Evolutionary conservation across 2,888 invertebrate species (phyloP), one percentile per base, ranked within the genome.

Genomic region (Enoplolaimus lenunculus): DNA sequence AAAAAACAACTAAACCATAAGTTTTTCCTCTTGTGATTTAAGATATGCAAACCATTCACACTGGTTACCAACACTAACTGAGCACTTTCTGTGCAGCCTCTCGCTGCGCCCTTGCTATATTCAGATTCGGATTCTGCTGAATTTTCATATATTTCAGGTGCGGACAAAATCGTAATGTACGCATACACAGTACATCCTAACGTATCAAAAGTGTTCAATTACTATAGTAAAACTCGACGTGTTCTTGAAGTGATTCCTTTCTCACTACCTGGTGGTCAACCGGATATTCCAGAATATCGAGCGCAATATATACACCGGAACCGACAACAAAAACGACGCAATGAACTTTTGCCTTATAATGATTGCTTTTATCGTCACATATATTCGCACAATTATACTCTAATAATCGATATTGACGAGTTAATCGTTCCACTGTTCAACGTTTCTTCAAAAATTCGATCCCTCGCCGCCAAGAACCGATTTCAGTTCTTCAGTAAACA

Each of bases 281-380:
- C 93, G 0, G 93, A 93, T 81, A 87, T 90, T 59, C 90, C 91
- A 13, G 77, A 77, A 30, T 13, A 31, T 70, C 78, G 84, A 57
- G 79, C 83, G 35, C 74, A 75, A 1, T 93, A 91, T 80, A 85
- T 93, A 68, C 89, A 89, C 71, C 90, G 90, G 80, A 93, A 92
- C 82, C 88, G 90, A 34, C 92, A 91, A 78, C 90, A 93, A 83
- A 94, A 94, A 82, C 85, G 93, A 21, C 90, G 93, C 81, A 92
- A 93, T 83, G 94, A 94, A 83, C 85, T 94, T 72, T 90, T 94
- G 76, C 93, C 93, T 16, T 94, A 94, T 85, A 94, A 94, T 82
- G 94, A 94, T 82, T 94, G 94, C 79, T 85, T 94, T 70, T 93
- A 93, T 84, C 88, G 90, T 80, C 90, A 93, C 80, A 87, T 93